These are phyloP conservation scores for Cottus gobio DNA, from an alignment of 2,113 vertebrate genomes.

Conservation along the genomic window DNA sequence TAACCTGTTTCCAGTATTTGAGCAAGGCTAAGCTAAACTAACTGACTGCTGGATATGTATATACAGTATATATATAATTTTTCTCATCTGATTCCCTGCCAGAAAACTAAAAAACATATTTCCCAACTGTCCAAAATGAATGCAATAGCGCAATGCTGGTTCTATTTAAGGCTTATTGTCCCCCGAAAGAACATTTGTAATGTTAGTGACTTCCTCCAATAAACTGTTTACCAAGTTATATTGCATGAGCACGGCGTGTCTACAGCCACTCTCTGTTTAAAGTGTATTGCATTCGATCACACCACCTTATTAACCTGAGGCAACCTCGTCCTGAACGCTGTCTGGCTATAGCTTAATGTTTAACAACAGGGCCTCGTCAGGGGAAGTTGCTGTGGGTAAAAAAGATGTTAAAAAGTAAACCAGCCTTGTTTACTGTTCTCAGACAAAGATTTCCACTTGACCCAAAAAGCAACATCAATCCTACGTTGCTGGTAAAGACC, in stretches of 20 bases:
- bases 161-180: not conserved
- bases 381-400: slow-evolving; percentile 8
- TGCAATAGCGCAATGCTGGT: not conserved
- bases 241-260: not conserved
- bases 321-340: not conserved
- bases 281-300: not conserved
- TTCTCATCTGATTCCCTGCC: not conserved
- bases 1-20: no score
- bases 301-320: slow-evolving; percentile 37
- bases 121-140: not conserved
- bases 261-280: not conserved
- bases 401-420: slow-evolving; percentile 53
- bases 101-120: not conserved
- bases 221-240: not conserved
- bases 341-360: slow-evolving; percentile 59
- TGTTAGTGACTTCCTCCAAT: not conserved
- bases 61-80: no score
- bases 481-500: no score
- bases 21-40: no score
- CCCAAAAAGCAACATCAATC: not conserved
- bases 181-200: not conserved
- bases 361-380: slow-evolving; percentile 49
- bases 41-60: no score
- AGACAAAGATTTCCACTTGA: slow-evolving; percentile 16
- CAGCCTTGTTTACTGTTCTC: slow-evolving; percentile 46